These are phyloP conservation scores for Drosophila subpulchrella DNA, from an alignment of 1,140 invertebrate genomes.

Conservation along the genomic window DNA sequence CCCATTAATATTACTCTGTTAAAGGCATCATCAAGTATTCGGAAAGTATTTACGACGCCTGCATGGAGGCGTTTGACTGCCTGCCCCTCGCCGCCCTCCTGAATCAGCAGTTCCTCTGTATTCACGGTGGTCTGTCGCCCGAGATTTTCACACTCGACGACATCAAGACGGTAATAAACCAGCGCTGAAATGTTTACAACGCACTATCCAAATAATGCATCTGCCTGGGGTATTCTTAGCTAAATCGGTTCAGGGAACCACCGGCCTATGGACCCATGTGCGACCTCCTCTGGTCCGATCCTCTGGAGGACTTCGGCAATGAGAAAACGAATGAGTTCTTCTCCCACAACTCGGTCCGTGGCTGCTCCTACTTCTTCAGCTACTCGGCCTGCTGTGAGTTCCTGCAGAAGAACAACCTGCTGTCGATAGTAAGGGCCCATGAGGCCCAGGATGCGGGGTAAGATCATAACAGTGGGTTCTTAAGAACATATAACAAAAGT, in stretches of 20 bases:
- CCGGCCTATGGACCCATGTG: slow-evolving; percentile 99
- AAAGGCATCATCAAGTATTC: slow-evolving; percentile 99
- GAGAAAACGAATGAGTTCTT: slow-evolving; percentile 99
- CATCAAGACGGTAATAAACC: slow-evolving; percentile 91
- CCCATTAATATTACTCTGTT: slow-evolving; percentile 48
- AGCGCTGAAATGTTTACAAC: slow-evolving; percentile 71
- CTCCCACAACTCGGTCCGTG: slow-evolving; percentile 99
- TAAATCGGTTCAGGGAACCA: slow-evolving; percentile 99
- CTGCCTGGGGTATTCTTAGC: slow-evolving; percentile 86
- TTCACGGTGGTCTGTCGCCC: slow-evolving; percentile 99
- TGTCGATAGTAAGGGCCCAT: slow-evolving; percentile 99
- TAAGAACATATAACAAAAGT: no score
- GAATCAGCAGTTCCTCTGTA: slow-evolving; percentile 99
- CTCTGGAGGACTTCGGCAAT: slow-evolving; percentile 99
- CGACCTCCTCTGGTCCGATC: slow-evolving; percentile 99
- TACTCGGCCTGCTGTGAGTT: slow-evolving; percentile 90
- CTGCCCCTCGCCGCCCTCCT: slow-evolving; percentile 99
- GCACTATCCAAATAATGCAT: slow-evolving; percentile 9
- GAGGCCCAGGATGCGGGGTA: slow-evolving; percentile 99
- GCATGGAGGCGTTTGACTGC: slow-evolving; percentile 99
- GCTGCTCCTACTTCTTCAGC: slow-evolving; percentile 99
- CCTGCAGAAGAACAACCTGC: slow-evolving; percentile 99
- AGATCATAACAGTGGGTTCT: slow-evolving; percentile 10
- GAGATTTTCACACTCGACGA: slow-evolving; percentile 99
- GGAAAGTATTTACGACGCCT: slow-evolving; percentile 99